Evolutionary conservation across 1,140 invertebrate species (phyloP), one percentile per base, ranked within the genome.

Genomic region (Sminthurinus signatus): DNA sequence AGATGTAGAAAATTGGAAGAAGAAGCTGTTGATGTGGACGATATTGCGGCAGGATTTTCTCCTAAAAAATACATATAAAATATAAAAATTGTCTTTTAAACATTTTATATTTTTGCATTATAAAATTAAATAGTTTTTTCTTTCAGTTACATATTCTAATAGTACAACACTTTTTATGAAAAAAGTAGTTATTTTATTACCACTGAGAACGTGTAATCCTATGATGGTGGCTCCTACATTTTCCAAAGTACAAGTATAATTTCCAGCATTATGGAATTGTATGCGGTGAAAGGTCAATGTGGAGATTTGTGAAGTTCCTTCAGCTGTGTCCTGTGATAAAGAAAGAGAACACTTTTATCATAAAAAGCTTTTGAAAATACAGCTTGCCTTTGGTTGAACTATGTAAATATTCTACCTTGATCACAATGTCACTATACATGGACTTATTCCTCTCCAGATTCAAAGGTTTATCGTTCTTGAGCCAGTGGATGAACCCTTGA

Each of bases 61-160:
- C n/a, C n/a, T n/a, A n/a, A n/a, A n/a, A n/a, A n/a, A n/a, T n/a
- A n/a, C n/a, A n/a, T n/a, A n/a, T n/a, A n/a, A n/a, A n/a, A n/a
- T n/a, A 73, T 83, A 0, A 83, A 80, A 28, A 80, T 82, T 17
- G 84, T 84, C 27, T n/a, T n/a, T n/a, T n/a, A n/a, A n/a, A n/a
- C n/a, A n/a, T n/a, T n/a, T n/a, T n/a, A n/a, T 21, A 78, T 83
- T 55, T 48, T 75, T 4, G 73, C 73, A 32, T 83, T n/a, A n/a
- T n/a, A n/a, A n/a, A n/a, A n/a, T n/a, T n/a, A n/a, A n/a, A n/a
- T n/a, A n/a, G n/a, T n/a, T n/a, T n/a, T n/a, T n/a, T n/a, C n/a
- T n/a, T n/a, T n/a, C n/a, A n/a, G n/a, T n/a, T n/a, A n/a, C n/a
- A n/a, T n/a, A n/a, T n/a, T n/a, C n/a, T n/a, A n/a, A n/a, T n/a